These are phyloP conservation scores for Lamprotornis superbus DNA, from an alignment of 2,113 vertebrate genomes.

Conservation along the genomic window DNA sequence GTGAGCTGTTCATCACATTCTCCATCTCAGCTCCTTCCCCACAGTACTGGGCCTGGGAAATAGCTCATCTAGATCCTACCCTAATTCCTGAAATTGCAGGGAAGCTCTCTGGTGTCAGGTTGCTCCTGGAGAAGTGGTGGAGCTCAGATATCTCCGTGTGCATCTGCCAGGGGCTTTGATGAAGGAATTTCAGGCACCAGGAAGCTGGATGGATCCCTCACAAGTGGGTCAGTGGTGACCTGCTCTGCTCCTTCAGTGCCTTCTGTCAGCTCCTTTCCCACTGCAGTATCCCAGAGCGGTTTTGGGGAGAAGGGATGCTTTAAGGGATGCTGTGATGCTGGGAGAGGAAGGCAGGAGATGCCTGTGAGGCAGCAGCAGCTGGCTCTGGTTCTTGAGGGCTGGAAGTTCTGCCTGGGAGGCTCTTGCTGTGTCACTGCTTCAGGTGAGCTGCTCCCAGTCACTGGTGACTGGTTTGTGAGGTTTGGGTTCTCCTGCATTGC, in stretches of 20 bases:
- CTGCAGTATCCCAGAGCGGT: background rate
- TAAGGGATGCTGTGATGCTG: background rate
- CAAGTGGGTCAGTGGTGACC: background rate
- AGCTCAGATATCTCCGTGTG: background rate
- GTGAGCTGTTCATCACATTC: background rate
- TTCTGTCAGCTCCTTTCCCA: background rate
- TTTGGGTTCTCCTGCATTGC: fast-evolving
- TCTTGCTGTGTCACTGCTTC: background rate
- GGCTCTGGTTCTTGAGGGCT: background rate
- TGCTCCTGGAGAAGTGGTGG: background rate
- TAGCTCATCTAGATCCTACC: background rate
- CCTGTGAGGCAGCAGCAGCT: background rate
- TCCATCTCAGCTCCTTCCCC: background rate
- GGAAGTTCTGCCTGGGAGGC: background rate
- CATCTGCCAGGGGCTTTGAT: background rate
- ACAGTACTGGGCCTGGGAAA: background rate
- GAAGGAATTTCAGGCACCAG: background rate
- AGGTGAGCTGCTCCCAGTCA: background rate
- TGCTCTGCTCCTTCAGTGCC: background rate
- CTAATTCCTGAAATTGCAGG: background rate
- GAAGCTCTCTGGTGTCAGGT: background rate
- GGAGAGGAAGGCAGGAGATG: background rate
- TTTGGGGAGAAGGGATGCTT: background rate
- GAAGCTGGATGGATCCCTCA: background rate
- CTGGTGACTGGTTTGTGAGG: background rate